Conservation (phyloP, 1,140 invertebrate genomes). For the Metopolophium dirhodum region DNA sequence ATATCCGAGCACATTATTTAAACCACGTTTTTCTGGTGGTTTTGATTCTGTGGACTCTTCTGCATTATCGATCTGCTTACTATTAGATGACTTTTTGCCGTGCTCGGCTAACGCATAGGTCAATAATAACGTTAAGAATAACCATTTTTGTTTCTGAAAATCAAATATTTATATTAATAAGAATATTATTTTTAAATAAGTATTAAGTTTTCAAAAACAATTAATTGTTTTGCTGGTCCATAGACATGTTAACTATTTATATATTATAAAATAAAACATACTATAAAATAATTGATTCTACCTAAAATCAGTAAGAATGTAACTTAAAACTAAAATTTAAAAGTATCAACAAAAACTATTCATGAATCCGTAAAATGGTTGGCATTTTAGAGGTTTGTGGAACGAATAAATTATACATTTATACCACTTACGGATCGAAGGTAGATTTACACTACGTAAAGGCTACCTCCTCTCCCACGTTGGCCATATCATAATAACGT, state of each 20-base stretch:
- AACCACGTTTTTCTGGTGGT: slow-evolving; percentile 72
- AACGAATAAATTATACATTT: background rate
- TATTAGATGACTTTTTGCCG: background rate
- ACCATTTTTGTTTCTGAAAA: slow-evolving; percentile 52
- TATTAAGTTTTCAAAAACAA: background rate
- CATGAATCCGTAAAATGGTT: background rate
- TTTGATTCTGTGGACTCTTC: slow-evolving; percentile 64
- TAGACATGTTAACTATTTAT: background rate
- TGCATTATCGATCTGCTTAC: background rate
- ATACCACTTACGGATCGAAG: background rate
- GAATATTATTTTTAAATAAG: background rate
- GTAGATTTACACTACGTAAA: background rate
- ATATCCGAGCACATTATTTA: slow-evolving; percentile 64
- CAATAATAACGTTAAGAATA: slow-evolving; percentile 47
- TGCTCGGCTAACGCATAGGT: slow-evolving; percentile 10
- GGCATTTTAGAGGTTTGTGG: background rate
- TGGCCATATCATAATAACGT: background rate
- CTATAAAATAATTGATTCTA: too few relatives aligned
- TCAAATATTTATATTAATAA: background rate
- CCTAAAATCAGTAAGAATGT: too few relatives aligned
- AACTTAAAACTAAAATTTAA: too few relatives aligned
- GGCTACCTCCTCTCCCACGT: background rate
- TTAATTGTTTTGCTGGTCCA: too few relatives aligned
- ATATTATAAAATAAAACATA: too few relatives aligned
- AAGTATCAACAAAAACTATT: too few relatives aligned